Conservation (phyloP, 92 coral and sea anemone species). For the Nematostella vectensis region DNA sequence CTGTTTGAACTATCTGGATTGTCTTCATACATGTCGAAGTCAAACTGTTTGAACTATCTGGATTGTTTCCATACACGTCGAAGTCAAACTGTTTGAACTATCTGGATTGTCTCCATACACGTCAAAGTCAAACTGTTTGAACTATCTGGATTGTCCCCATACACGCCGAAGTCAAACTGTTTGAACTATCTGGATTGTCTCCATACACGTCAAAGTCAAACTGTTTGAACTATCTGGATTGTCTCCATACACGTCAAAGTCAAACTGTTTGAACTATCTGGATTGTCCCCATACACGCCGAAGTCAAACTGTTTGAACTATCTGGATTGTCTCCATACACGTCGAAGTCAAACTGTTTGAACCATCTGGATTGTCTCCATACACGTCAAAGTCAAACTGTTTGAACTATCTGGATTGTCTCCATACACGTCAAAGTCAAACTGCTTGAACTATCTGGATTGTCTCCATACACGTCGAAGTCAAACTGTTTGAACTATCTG, state of each 20-base stretch:
- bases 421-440: constrained; percentile 11
- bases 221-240: constrained; percentile 16
- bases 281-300: constrained; percentile 6
- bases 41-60: constrained; percentile 18
- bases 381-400: constrained; percentile 14
- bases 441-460: constrained; percentile 16
- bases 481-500: constrained; percentile 18
- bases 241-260: constrained; percentile 6
- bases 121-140: constrained; percentile 13
- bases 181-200: constrained; percentile 14
- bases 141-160: constrained; percentile 10
- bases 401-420: constrained; percentile 14
- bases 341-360: constrained; percentile 13
- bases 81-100: constrained; percentile 16
- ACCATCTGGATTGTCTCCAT: constrained; percentile 9
- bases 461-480: constrained; percentile 6
- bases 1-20: constrained; percentile 16
- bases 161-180: constrained; percentile 13
- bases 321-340: constrained; percentile 12
- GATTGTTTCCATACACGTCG: constrained; percentile 6
- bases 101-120: constrained; percentile 12
- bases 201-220: constrained; percentile 11
- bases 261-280: constrained; percentile 18
- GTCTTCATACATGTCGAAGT: constrained; percentile 6
- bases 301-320: constrained; percentile 16